Evolutionary conservation across 2,888 invertebrate genomes (phyloP), one percentile per base, ranked within the genome.

Genomic region (Brenthis ino): DNA sequence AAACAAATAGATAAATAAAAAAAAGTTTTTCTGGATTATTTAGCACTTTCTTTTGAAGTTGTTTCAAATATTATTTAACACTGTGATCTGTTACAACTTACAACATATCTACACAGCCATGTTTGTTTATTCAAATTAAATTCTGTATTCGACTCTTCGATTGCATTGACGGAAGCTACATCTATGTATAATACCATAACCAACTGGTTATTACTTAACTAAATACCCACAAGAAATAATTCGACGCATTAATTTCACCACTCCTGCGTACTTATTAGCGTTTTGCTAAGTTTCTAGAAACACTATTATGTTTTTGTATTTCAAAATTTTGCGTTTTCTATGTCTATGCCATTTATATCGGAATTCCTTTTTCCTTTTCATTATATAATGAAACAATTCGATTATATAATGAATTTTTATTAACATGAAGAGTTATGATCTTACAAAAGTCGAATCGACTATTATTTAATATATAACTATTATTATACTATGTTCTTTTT

Each of bases 151-250:
- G 28, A 47, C 43, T 63, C 37, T 67, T 33, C 24, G 43, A 65
- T 69, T 65, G 69, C 69, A 65, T 65, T 67, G 66, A 60, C 71
- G 69, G 71, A 69, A 69, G 64, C 58, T 28, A 54, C 48, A 54
- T 43, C n/a, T 6, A 54, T 13, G 5, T 50, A 53, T 50, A 50
- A 61, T 63, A 71, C 65, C n/a, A 43, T 28, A 12, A 53, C 56
- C 56, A 57, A 69, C 69, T 13, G 61, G 67, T 67, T 67, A 37
- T 71, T 71, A 67, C 69, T 71, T 64, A 67, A 69, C 58, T 51
- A 50, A 48, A 57, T 57, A 43, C 20, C 20, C 20, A 20, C 54
- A 48, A 61, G 48, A 24, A 66, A 67, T 66, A 67, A 63, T 54
- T 61, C 43, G 55, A 58, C 33, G 20, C 43, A 54, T 60, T 60